phyloP scores from a whole-genome alignment of 1,140 invertebrate species.

The Temnothorax nylanderi region DNA sequence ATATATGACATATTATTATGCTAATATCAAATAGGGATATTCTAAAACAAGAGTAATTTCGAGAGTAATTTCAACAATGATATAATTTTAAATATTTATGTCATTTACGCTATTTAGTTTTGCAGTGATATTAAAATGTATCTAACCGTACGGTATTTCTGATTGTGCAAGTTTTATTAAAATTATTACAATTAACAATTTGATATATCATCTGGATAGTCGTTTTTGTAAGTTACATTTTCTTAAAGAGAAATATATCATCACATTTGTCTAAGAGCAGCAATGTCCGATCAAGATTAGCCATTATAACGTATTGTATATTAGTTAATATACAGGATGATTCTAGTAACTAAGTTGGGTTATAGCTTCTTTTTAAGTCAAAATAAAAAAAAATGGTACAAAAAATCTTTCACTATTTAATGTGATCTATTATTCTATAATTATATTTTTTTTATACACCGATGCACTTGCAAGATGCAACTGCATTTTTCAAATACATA shows the following conservation, averaged over 20 bases:
- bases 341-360: no score
- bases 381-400: no score
- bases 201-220: not conserved
- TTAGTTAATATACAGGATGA: not conserved
- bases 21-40: slow-evolving; percentile 19
- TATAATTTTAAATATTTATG: not conserved
- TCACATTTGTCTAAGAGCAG: not conserved
- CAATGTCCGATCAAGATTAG: not conserved
- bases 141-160: not conserved
- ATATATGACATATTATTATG: not conserved
- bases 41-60: not conserved
- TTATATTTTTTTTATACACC: no score
- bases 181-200: not conserved
- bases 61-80: not conserved
- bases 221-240: not conserved
- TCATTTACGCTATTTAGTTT: not conserved
- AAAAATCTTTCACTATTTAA: no score
- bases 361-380: no score
- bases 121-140: not conserved
- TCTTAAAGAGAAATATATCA: not conserved
- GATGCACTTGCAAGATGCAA: no score
- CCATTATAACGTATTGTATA: not conserved
- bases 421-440: no score
- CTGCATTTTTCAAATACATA: no score
- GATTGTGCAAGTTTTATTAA: not conserved